These are phyloP conservation scores for Pica pica DNA, from an alignment of 2,113 vertebrate genomes.

Conservation along the genomic window DNA sequence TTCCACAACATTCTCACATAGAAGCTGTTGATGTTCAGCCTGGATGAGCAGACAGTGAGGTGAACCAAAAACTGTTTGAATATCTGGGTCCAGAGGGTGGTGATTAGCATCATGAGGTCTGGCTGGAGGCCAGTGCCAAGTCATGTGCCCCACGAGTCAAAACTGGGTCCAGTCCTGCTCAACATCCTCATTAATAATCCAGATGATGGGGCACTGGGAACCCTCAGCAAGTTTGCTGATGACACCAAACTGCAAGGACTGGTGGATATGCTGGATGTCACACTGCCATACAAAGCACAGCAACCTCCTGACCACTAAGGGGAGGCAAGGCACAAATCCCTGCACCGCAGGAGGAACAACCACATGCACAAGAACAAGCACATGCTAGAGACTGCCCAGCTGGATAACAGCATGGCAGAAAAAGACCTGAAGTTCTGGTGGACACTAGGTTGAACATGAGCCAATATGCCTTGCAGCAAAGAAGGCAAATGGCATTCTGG, in stretches of 20 bases:
- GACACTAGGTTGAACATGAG: background rate
- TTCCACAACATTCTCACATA: background rate
- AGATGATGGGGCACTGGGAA: fast-evolving
- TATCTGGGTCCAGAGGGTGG: background rate
- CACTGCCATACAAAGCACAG: background rate
- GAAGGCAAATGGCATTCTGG: background rate
- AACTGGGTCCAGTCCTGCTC: background rate
- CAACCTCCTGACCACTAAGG: background rate
- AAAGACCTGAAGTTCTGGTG: background rate
- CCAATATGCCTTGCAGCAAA: background rate
- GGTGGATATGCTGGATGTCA: background rate
- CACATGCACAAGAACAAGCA: background rate
- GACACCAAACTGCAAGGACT: background rate
- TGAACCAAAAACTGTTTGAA: background rate
- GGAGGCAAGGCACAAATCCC: background rate
- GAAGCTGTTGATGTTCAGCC: background rate
- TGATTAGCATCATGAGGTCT: fast-evolving
- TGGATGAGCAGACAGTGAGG: background rate
- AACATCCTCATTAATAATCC: background rate
- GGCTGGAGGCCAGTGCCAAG: background rate
- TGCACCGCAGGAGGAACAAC: background rate
- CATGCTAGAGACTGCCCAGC: background rate
- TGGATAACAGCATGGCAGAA: background rate
- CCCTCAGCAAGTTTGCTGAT: background rate
- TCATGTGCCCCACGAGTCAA: background rate